phyloP scores from a whole-genome alignment of 2,113 vertebrate species.

The Pterocles gutturalis region DNA sequence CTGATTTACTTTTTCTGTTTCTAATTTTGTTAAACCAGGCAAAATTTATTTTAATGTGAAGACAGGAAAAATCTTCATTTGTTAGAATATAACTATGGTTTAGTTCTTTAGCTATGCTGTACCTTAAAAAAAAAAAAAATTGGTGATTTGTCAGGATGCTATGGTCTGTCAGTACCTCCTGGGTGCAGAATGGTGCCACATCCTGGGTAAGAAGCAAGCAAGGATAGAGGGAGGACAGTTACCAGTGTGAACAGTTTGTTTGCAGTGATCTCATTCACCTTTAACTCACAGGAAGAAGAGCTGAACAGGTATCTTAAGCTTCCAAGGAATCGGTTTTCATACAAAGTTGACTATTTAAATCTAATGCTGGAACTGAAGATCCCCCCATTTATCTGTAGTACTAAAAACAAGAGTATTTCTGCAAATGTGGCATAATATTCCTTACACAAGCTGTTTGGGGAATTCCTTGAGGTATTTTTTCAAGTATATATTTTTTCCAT shows the following conservation, averaged over 20 bases:
- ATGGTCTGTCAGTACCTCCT: background rate
- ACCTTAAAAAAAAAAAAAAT: background rate
- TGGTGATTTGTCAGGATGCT: background rate
- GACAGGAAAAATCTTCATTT: background rate
- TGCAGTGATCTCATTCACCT: background rate
- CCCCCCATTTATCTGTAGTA: background rate
- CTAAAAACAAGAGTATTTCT: background rate
- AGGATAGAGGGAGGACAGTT: accelerated
- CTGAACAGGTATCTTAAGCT: background rate
- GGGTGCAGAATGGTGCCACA: background rate
- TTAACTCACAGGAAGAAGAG: background rate
- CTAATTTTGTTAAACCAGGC: background rate
- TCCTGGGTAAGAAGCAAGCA: background rate
- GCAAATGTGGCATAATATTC: background rate
- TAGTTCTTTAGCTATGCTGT: background rate
- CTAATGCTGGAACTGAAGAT: background rate
- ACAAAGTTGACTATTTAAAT: background rate
- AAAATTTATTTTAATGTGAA: background rate
- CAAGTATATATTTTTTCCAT: background rate
- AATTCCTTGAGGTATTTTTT: background rate
- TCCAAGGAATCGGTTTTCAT: background rate
- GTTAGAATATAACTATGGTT: background rate
- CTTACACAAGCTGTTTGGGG: background rate
- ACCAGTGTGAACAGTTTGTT: background rate
- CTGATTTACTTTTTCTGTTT: background rate